A percentile compares a stretch with the other conserved stretches of the same genome.
Evolutionary conservation across 2,888 invertebrate genomes (phyloP).

Genomic region (Sinotaia quadrata): DNA sequence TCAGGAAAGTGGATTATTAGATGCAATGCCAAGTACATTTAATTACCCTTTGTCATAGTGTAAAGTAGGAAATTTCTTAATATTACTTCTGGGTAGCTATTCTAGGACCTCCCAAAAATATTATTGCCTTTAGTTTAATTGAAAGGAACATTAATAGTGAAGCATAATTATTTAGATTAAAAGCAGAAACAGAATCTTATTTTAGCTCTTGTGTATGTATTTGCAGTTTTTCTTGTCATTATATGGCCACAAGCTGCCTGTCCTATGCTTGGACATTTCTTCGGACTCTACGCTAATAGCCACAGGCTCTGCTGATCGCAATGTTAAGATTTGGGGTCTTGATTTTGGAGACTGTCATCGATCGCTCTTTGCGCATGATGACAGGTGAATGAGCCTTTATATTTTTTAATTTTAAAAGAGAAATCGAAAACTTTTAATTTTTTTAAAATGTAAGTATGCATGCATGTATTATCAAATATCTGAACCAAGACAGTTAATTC

Average conservation of each 20-base stretch:
- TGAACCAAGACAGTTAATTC: too few relatives aligned
- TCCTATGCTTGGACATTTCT: slow-evolving; percentile 93
- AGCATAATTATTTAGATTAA: too few relatives aligned
- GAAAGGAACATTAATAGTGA: too few relatives aligned
- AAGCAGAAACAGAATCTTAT: background rate
- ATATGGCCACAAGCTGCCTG: slow-evolving; percentile 96
- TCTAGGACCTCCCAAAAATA: too few relatives aligned
- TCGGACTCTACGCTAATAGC: slow-evolving; percentile 83
- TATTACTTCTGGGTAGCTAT: too few relatives aligned
- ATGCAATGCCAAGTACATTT: too few relatives aligned
- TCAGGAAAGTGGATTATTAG: too few relatives aligned
- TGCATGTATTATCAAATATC: too few relatives aligned
- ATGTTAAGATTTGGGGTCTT: slow-evolving; percentile 97
- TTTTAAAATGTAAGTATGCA: too few relatives aligned
- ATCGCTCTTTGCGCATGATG: slow-evolving; percentile 96
- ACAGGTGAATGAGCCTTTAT: slow-evolving; percentile 73
- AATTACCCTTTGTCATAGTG: too few relatives aligned
- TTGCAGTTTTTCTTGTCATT: slow-evolving; percentile 90
- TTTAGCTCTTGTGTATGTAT: slow-evolving; percentile 15
- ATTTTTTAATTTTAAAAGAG: background rate
- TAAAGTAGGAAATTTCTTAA: too few relatives aligned
- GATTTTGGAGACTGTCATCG: slow-evolving; percentile 98
- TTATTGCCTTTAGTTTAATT: too few relatives aligned
- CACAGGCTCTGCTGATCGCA: slow-evolving; percentile 96
- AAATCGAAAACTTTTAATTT: background rate